Conservation (phyloP, 2,113 vertebrate genomes). For the Podiceps cristatus region DNA sequence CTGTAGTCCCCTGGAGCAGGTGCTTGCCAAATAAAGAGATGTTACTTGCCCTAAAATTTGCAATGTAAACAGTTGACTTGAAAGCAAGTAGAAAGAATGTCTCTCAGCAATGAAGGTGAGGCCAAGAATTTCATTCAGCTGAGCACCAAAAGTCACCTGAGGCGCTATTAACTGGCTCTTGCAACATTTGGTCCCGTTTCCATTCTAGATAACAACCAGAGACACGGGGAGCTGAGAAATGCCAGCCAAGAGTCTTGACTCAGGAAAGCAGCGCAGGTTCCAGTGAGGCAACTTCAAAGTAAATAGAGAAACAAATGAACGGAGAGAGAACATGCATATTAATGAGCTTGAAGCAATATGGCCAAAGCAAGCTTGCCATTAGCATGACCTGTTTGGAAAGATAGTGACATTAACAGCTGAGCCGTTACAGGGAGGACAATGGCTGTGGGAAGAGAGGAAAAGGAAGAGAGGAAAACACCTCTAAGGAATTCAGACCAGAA, state of each 20-base stretch:
- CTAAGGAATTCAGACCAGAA: slow-evolving; percentile 57
- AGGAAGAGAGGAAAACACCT: not conserved
- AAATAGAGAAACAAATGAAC: slow-evolving; percentile 47
- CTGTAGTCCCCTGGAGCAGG: not conserved
- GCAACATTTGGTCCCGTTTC: not conserved
- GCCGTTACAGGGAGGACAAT: not conserved
- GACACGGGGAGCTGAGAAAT: slow-evolving; percentile 9
- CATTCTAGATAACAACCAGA: not conserved
- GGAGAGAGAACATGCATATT: slow-evolving; percentile 36
- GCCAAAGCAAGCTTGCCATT: slow-evolving; percentile 47
- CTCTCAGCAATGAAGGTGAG: not conserved
- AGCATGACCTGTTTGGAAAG: slow-evolving; percentile 52
- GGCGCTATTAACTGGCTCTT: slow-evolving; percentile 31
- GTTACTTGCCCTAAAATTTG: slow-evolving; percentile 11
- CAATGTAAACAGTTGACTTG: not conserved
- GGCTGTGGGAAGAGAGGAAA: not conserved
- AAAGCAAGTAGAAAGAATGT: not conserved
- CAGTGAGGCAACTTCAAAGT: slow-evolving; percentile 50
- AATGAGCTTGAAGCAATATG: slow-evolving; percentile 38
- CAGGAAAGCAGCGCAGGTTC: slow-evolving; percentile 44
- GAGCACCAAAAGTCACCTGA: slow-evolving; percentile 14
- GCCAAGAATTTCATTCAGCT: not conserved
- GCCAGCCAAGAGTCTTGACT: slow-evolving; percentile 37
- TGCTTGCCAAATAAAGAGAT: not conserved
- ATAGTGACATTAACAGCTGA: slow-evolving; percentile 45